A percentile compares a stretch with the other conserved stretches of the same genome.
These are phyloP conservation scores for Dipodomys spectabilis DNA, from an alignment of 2,113 vertebrate genomes.

Conservation along the genomic window DNA sequence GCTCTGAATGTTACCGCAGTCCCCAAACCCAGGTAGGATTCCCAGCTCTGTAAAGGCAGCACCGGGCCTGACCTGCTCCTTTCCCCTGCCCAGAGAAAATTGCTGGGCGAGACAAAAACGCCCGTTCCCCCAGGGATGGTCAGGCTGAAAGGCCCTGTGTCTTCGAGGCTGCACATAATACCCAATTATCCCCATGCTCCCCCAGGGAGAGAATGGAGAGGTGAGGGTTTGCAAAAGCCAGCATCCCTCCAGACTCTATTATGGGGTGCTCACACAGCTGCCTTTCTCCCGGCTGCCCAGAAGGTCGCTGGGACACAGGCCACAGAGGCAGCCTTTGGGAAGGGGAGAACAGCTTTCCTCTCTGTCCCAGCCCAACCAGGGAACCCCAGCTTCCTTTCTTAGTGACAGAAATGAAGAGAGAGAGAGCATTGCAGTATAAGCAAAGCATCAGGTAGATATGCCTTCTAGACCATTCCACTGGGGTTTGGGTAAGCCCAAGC, in stretches of 20 bases:
- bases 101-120: constrained; percentile 19
- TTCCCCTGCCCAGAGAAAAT: constrained; percentile 66
- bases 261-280: constrained; percentile 53
- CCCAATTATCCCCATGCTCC: constrained; percentile 72
- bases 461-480: background rate
- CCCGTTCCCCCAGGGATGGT: constrained; percentile 37
- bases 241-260: constrained; percentile 68
- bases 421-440: background rate
- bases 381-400: constrained; percentile 6
- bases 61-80: background rate
- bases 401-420: constrained; percentile 15
- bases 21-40: constrained; percentile 7
- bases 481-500: background rate
- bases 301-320: constrained; percentile 55
- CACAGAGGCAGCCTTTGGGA: constrained; percentile 26
- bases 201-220: constrained; percentile 71
- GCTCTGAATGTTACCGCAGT: constrained; percentile 15
- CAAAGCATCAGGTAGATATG: background rate
- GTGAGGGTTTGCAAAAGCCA: constrained; percentile 72
- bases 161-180: constrained; percentile 67
- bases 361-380: background rate
- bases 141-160: constrained; percentile 72
- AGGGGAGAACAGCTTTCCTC: background rate
- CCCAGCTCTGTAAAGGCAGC: constrained; percentile 59
- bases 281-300: constrained; percentile 63